Evolutionary conservation across 2,797 vertebrate genomes (phyloP).

Genomic region (Cichlasoma orientale): DNA sequence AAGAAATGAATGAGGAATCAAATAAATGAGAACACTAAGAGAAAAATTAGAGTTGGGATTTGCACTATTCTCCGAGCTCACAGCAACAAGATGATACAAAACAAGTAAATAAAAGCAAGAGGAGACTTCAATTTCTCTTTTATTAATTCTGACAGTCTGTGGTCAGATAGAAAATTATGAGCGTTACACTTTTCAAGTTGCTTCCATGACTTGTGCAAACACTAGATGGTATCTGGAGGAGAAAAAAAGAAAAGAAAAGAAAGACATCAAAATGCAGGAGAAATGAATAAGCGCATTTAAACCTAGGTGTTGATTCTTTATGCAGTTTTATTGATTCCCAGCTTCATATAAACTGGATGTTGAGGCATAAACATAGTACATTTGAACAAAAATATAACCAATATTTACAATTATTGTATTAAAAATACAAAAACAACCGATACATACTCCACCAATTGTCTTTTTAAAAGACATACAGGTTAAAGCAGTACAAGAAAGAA

Average conservation of each 20-base stretch:
- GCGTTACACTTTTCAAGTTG: conserved; percentile 76
- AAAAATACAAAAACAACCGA: conserved; percentile 98
- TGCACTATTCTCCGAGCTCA: not conserved
- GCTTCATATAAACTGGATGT: conserved; percentile 98
- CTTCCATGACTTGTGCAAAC: conserved; percentile 79
- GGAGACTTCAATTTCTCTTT: conserved; percentile 57
- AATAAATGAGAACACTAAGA: not conserved
- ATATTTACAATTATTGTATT: conserved; percentile 99
- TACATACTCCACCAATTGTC: conserved; percentile 99
- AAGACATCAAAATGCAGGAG: conserved; percentile 44
- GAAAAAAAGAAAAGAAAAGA: conserved; percentile 29
- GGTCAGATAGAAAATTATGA: conserved; percentile 76
- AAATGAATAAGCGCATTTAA: conserved; percentile 72
- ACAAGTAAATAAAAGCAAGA: conserved; percentile 54
- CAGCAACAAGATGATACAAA: conserved; percentile 25
- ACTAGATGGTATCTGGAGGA: conserved; percentile 63
- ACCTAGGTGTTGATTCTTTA: conserved; percentile 76
- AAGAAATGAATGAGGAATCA: conserved; percentile 22
- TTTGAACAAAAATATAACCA: conserved; percentile 99
- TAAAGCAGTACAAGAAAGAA: conserved; percentile 96
- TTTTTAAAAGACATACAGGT: conserved; percentile 99
- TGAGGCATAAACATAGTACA: conserved; percentile 99
- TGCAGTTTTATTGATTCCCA: conserved; percentile 97
- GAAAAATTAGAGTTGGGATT: conserved; percentile 26
- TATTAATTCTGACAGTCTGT: conserved; percentile 72